These are phyloP conservation scores for Coleophora flavipennella DNA, from an alignment of 2,888 invertebrate species.

Conservation along the genomic window DNA sequence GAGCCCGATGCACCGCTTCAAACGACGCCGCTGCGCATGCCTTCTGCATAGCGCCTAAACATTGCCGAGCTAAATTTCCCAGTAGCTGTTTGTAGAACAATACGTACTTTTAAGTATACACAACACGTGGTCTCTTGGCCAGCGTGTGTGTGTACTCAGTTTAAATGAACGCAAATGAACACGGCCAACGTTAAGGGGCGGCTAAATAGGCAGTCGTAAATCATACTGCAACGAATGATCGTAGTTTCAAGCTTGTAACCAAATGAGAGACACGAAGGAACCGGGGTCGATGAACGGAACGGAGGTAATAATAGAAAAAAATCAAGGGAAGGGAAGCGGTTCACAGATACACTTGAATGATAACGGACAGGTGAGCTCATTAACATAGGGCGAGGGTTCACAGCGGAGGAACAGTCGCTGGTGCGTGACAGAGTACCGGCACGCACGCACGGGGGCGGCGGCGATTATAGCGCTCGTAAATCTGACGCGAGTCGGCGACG, in stretches of 20 bases:
- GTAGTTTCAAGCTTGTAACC: slow-evolving; percentile 24
- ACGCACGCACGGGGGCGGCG: slow-evolving; percentile 22
- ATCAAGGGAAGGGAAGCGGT: slow-evolving; percentile 4
- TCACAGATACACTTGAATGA: slow-evolving; percentile 11
- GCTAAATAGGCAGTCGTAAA: slow-evolving; percentile 36
- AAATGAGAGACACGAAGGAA: slow-evolving; percentile 23
- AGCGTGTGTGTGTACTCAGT: slow-evolving; percentile 5
- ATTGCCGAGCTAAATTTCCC: slow-evolving; percentile 22
- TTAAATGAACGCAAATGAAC: slow-evolving; percentile 39
- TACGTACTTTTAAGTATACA: slow-evolving; percentile 3
- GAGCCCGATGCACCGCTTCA: slow-evolving; percentile 33
- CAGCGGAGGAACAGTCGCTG: slow-evolving; percentile 8
- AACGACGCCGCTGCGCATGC: slow-evolving; percentile 8
- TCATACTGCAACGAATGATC: slow-evolving; percentile 25
- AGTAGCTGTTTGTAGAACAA: slow-evolving; percentile 17
- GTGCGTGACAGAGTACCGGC: slow-evolving; percentile 12
- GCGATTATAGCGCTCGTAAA: slow-evolving; percentile 39
- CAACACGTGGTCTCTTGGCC: neutral
- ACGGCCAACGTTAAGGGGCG: slow-evolving; percentile 35
- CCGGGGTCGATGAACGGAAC: slow-evolving; percentile 26
- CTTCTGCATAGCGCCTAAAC: neutral
- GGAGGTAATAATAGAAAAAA: slow-evolving; percentile 12
- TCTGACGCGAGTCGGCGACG: slow-evolving; percentile 28
- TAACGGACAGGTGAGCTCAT: slow-evolving; percentile 13
- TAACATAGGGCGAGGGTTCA: slow-evolving; percentile 11